Evolutionary conservation across 1,140 invertebrate genomes (phyloP), one percentile per base, ranked within the genome.

Genomic region (Leptinotarsa defecta): DNA sequence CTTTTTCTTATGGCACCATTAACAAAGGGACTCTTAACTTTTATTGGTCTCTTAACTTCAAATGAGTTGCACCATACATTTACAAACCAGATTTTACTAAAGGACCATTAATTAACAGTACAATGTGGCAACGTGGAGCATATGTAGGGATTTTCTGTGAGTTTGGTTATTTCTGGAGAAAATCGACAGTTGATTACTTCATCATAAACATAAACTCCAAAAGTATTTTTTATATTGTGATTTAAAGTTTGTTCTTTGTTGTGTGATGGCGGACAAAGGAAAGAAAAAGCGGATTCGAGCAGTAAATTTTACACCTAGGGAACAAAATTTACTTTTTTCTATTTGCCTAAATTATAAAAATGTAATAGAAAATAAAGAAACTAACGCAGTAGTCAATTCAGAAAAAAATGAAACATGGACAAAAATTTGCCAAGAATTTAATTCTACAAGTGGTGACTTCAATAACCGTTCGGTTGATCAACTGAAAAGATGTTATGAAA

Each of bases 341-440:
- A 68, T 76, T 20, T 48, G 27, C 13, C 13, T 68, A 43, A 65
- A 76, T 65, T 73, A 78, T 63, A 73, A 72, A 73, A 72, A 49
- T 22, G 68, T 71, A 76, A 13, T 78, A 11, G 74, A 78, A 76
- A 78, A 78, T 69, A 78, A 78, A 48, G 27, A 68, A 68, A 76
- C 74, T 4, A 73, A 78, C 48, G 68, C 49, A 22, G 68, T 75
- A 27, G 64, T 68, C 6, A 76, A 52, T 61, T 19, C 52, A 43
- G 22, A 77, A 71, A 77, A 75, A 75, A 52, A 77, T 24, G 71
- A 74, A 76, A n/a, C 43, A 17, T 76, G 75, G 75, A 19, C 20
- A 15, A 64, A 70, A 74, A 74, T 74, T 65, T 24, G 73, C 22
- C 24, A 34, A 11, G 61, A 74, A 65, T 77, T 70, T 71, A 77